Evolutionary conservation across 2,888 invertebrate species (phyloP).

Genomic region (Halictus ligatus): DNA sequence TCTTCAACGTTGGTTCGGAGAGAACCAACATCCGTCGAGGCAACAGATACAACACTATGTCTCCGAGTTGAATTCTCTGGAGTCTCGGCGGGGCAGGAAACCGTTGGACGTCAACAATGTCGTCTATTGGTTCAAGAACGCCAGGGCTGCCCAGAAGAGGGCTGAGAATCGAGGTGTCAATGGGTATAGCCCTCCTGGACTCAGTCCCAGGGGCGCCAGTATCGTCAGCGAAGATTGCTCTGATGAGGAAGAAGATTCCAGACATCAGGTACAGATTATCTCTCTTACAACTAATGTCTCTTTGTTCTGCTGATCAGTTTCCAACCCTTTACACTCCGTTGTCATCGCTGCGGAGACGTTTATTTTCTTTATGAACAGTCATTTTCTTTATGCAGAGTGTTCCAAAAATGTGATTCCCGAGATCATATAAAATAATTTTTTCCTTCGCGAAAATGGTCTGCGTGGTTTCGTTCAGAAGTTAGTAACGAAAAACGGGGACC

Average conservation of each 20-base stretch:
- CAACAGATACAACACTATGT: constrained; percentile 99
- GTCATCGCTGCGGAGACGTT: too few species aligned
- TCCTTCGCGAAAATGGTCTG: too few species aligned
- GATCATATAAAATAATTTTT: too few species aligned
- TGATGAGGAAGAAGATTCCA: constrained; percentile 86
- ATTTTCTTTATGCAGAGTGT: too few species aligned
- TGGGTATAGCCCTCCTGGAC: constrained; percentile 83
- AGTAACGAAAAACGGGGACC: too few species aligned
- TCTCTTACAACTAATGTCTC: background rate
- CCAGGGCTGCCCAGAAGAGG: constrained; percentile 96
- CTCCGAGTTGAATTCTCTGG: constrained; percentile 95
- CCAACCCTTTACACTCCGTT: background rate
- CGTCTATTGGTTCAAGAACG: constrained; percentile 99
- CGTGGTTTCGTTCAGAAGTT: too few species aligned
- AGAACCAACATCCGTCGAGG: constrained; percentile 98
- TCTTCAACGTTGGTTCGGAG: constrained; percentile 97
- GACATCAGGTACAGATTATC: constrained; percentile 79
- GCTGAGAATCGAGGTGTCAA: constrained; percentile 88
- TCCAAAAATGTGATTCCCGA: too few species aligned
- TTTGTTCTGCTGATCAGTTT: background rate
- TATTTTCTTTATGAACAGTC: too few species aligned
- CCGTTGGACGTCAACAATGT: constrained; percentile 98
- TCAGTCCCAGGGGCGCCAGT: constrained; percentile 83
- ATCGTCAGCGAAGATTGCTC: constrained; percentile 84
- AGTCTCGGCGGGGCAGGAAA: constrained; percentile 96